These are phyloP conservation scores for Todiramphus chloris DNA, from an alignment of 2,113 vertebrate genomes.

Conservation along the genomic window DNA sequence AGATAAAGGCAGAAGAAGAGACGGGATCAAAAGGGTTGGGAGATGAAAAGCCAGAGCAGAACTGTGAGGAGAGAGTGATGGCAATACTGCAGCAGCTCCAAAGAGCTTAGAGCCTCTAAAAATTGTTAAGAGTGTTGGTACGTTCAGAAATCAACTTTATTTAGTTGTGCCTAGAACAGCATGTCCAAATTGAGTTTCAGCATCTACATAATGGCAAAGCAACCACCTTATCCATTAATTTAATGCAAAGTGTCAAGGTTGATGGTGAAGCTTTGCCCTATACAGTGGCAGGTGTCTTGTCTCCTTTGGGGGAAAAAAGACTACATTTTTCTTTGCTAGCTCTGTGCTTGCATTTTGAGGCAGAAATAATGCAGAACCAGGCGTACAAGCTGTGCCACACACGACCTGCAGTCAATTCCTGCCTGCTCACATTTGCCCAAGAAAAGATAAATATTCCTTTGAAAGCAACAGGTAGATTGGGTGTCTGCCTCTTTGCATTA, in stretches of 20 bases:
- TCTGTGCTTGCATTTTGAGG: neutral
- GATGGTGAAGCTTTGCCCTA: neutral
- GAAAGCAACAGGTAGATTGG: neutral
- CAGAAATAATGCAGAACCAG: neutral
- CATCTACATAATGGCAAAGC: neutral
- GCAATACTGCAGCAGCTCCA: neutral
- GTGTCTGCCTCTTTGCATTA: neutral
- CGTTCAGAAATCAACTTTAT: neutral
- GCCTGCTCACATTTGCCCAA: neutral
- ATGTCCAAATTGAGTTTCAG: neutral
- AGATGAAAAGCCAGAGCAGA: constrained; percentile 26
- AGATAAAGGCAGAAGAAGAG: neutral
- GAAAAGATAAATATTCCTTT: neutral
- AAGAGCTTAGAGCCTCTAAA: neutral
- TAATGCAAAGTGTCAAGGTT: neutral
- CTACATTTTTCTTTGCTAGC: neutral
- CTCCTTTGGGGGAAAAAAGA: neutral
- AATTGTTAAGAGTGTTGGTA: neutral
- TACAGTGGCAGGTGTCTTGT: neutral
- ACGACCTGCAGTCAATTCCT: neutral
- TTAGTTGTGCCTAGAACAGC: neutral
- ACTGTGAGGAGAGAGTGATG: neutral
- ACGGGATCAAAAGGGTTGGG: neutral
- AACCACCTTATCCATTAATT: neutral
- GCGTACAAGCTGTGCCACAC: neutral